Percentiles rank a stretch among this genome's conserved stretches.
Conservation (phyloP, 2,113 vertebrate genomes). For the Tamias sibiricus region DNA sequence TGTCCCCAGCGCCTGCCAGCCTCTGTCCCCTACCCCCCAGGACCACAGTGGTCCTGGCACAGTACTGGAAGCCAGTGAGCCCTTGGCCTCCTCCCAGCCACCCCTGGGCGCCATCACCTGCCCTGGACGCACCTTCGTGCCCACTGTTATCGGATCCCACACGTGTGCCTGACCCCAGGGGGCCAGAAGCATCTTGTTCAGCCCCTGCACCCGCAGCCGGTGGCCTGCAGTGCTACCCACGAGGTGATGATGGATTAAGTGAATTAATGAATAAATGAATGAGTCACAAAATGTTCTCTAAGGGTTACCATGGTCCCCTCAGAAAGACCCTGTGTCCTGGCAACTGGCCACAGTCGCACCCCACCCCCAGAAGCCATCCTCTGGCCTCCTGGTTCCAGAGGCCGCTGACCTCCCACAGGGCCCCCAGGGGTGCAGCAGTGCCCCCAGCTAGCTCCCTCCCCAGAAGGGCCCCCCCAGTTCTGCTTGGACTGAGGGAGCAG, state of each 20-base stretch:
- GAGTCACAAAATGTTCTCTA: conserved; percentile 41
- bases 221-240: not conserved
- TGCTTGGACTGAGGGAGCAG: not conserved
- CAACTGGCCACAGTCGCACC: conserved; percentile 1
- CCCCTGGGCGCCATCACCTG: fast-evolving
- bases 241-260: conserved; percentile 66
- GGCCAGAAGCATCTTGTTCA: not conserved
- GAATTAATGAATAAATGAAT: conserved; percentile 77
- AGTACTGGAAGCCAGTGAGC: fast-evolving
- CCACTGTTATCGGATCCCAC: not conserved
- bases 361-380: not conserved
- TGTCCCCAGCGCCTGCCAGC: not conserved
- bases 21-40: fast-evolving
- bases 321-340: conserved; percentile 58
- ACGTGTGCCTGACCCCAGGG: not conserved
- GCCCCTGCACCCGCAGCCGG: not conserved
- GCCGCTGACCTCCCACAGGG: not conserved
- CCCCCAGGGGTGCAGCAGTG: fast-evolving
- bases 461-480: not conserved
- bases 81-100: not conserved
- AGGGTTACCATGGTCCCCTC: conserved; percentile 58
- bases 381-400: not conserved
- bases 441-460: not conserved
- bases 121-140: not conserved
- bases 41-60: not conserved